Conservation (phyloP, 2,797 vertebrate genomes). For the Synanceia verrucosa region DNA sequence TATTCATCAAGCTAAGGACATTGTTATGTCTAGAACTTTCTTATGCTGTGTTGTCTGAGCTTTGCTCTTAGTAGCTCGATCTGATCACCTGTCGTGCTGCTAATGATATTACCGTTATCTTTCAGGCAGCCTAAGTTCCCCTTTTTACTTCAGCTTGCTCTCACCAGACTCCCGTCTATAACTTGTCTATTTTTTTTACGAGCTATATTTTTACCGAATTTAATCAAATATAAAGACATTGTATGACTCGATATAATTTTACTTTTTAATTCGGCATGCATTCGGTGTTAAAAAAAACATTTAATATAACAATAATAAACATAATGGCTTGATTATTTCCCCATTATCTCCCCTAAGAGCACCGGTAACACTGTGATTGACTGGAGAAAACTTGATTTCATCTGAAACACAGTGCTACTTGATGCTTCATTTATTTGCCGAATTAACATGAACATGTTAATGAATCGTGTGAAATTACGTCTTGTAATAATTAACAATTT, state of each 20-base stretch:
- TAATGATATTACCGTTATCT: constrained; percentile 6
- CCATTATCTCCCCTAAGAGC: neutral
- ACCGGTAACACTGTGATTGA: neutral
- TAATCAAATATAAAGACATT: fast-evolving
- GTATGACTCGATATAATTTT: fast-evolving
- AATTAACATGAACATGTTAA: neutral
- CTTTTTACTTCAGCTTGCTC: neutral
- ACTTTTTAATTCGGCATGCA: neutral
- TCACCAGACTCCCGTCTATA: neutral
- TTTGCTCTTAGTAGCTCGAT: neutral
- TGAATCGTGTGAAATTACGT: neutral
- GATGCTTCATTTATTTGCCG: neutral
- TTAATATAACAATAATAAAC: neutral
- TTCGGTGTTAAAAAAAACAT: fast-evolving
- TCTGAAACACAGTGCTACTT: neutral
- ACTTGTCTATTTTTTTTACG: fast-evolving
- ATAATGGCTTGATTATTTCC: neutral
- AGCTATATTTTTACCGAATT: fast-evolving
- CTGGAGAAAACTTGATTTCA: neutral
- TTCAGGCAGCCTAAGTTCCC: constrained; percentile 11
- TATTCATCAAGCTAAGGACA: neutral
- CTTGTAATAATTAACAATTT: fast-evolving
- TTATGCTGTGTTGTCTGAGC: neutral
- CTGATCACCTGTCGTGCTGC: fast-evolving
- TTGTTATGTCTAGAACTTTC: neutral